Evolutionary conservation across 2,797 vertebrate species (phyloP).

Genomic region (Streptopelia turtur): DNA sequence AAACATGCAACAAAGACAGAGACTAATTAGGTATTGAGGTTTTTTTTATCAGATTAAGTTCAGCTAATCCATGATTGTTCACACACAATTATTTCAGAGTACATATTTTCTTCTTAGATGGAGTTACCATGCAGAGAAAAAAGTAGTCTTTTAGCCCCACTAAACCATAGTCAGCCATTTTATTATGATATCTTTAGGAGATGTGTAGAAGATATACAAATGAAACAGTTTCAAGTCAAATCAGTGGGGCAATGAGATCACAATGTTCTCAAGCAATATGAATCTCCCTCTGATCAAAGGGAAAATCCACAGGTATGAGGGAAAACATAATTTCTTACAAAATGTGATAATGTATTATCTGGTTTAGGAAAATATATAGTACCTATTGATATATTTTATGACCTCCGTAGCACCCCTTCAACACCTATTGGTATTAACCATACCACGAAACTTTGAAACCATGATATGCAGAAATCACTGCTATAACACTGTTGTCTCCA

Average conservation of each 20-base stretch:
- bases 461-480: background rate
- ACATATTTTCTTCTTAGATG: background rate
- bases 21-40: conserved; percentile 38
- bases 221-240: background rate
- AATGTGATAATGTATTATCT: background rate
- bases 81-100: background rate
- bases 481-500: background rate
- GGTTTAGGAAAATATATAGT: background rate
- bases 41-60: conserved; percentile 11
- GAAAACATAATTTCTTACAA: background rate
- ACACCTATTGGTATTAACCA: background rate
- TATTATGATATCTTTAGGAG: background rate
- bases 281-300: background rate
- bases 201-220: background rate
- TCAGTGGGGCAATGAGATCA: background rate
- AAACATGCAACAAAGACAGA: conserved; percentile 27
- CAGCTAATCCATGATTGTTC: background rate
- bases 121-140: background rate
- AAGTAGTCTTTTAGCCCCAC: background rate
- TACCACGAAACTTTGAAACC: background rate
- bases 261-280: background rate
- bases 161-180: background rate
- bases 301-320: background rate
- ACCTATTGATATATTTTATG: background rate
- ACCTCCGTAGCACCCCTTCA: background rate